Evolutionary conservation across 2,113 vertebrate species (phyloP), one percentile per base, ranked within the genome.

Genomic region (Gopherus evgoodei): DNA sequence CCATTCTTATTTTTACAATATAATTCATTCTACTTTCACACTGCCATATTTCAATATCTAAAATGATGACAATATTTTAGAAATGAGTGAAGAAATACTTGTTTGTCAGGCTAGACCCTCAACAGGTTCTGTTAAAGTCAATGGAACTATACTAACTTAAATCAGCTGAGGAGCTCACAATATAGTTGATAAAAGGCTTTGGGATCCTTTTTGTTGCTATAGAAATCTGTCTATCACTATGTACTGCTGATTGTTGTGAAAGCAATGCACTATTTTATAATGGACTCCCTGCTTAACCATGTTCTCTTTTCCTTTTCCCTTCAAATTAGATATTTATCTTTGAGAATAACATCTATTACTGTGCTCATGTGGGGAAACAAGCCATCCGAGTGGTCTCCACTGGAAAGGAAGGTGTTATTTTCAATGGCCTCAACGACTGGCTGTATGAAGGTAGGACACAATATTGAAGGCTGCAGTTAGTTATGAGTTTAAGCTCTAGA

Each of bases 321-420:
- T 96, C 90, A 90, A 91, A 97, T 91, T 87, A 99, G 99, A 99
- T 99, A 94, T 99, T 99, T 97, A 99, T 99, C 97, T 99, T 99
- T 96, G 99, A 99, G 98, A 99, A 99, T 98, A 99, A 99, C 97
- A 99, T 99, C 98, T 99, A 99, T 98, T 99, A 99, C 97, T 99
- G 99, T 35, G 99, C 99, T 2, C 99, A 99, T 5, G 98, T 99
- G 59, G 99, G 99, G 89, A 99, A 99, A 95, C 99, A 99, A 95
- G 99, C 99, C 79, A 99, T 99, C 94, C 99, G 99, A 5, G 98
- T 99, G 97, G 99, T 99, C 52, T 99, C 99, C 72, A 99, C 99
- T 0, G 99, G 99, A 88, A 99, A 99, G 96, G 99, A 99, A 96
- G 99, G 99, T 5, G 98, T 99, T 93, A 98, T 99, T 96, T 99